These are phyloP conservation scores for Opisthograptis luteolata DNA, from an alignment of 2,888 invertebrate species.

Conservation along the genomic window DNA sequence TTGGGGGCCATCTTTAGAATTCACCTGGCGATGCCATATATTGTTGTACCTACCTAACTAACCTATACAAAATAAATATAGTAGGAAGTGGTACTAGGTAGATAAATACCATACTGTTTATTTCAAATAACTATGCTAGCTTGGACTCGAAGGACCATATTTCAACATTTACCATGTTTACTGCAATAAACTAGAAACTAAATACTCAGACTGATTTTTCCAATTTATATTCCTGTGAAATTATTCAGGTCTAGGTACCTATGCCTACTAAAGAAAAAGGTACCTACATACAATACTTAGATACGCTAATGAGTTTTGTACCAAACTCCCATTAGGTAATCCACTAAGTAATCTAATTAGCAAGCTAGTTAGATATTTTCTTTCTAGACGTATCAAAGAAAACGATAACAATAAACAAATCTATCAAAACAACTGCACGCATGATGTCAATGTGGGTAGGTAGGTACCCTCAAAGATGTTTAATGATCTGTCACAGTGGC, in stretches of 20 bases:
- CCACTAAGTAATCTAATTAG: background rate
- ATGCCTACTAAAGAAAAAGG: too few species aligned
- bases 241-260: background rate
- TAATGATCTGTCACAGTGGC: constrained; percentile 19
- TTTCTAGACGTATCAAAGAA: background rate
- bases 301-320: too few species aligned
- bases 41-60: constrained; percentile 5
- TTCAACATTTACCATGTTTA: too few species aligned
- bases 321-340: background rate
- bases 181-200: too few species aligned
- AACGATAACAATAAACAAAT: constrained; percentile 16
- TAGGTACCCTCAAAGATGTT: background rate
- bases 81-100: too few species aligned
- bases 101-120: too few species aligned
- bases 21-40: constrained; percentile 16
- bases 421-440: constrained; percentile 13
- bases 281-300: too few species aligned
- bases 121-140: too few species aligned
- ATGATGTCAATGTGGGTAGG: constrained; percentile 7
- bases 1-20: constrained; percentile 34
- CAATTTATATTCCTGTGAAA: too few species aligned
- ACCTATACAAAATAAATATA: too few species aligned
- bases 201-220: too few species aligned
- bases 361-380: background rate
- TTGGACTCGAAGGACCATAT: too few species aligned